Evolutionary conservation across 1,140 invertebrate species (phyloP).

Genomic region (Coboldia fuscipes): DNA sequence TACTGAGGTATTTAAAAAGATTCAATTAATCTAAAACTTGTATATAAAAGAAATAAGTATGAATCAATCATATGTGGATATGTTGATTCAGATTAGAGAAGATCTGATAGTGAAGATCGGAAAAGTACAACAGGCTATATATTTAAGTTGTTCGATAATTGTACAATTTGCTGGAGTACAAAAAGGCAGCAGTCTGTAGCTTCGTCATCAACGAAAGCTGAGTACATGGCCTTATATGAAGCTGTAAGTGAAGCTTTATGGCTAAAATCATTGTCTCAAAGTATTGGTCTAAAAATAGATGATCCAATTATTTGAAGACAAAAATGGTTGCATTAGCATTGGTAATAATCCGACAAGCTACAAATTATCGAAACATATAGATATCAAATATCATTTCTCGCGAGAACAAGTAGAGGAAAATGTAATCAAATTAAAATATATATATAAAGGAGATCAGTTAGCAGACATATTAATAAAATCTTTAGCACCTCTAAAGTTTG

Average conservation of each 20-base stretch:
- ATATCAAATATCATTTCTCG: constrained; percentile 1
- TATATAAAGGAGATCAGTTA: constrained; percentile 8
- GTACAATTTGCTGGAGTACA: constrained; percentile 14
- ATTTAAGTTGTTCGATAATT: constrained; percentile 10
- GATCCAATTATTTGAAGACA: constrained; percentile 2
- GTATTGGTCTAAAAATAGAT: not conserved
- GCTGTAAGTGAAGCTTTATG: constrained; percentile 7
- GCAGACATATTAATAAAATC: constrained; percentile 12
- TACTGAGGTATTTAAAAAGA: no score
- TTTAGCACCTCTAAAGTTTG: no score
- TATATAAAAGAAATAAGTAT: no score
- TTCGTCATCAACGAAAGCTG: constrained; percentile 14
- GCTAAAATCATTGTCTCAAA: constrained; percentile 4
- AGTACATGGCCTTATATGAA: constrained; percentile 14
- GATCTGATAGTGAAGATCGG: no score
- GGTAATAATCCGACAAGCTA: not conserved
- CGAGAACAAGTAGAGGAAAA: constrained; percentile 1
- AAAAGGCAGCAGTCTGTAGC: constrained; percentile 15
- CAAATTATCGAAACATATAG: constrained; percentile 2
- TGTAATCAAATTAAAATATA: constrained; percentile 7
- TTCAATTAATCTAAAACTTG: no score
- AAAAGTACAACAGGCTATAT: constrained; percentile 14
- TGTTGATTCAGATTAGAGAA: no score
- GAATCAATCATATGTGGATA: no score
- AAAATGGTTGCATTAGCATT: constrained; percentile 1